Conservation (phyloP, 2,888 invertebrate species). For the Lutraria lutraria region DNA sequence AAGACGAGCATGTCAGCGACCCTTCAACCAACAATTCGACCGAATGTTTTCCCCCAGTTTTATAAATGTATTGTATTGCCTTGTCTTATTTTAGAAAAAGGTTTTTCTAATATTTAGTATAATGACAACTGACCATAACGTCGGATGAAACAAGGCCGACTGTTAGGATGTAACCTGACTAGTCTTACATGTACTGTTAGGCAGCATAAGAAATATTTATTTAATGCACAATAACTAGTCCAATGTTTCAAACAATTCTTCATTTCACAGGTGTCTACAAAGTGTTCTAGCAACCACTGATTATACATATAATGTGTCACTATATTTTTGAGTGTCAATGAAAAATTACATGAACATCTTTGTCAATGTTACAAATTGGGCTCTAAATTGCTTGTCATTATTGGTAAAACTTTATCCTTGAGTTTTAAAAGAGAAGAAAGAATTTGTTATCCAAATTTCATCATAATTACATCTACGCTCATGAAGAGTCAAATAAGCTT, state of each 20-base stretch:
- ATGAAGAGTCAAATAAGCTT: conserved; percentile 32
- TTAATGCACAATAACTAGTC: not conserved
- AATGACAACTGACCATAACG: not conserved
- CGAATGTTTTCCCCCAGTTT: not conserved
- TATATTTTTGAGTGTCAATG: not conserved
- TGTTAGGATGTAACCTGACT: not conserved
- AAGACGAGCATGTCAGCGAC: not conserved
- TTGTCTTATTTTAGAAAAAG: not conserved
- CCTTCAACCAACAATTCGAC: not conserved
- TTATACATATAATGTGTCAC: conserved; percentile 29
- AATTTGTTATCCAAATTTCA: conserved; percentile 58
- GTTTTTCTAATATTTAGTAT: too few species aligned
- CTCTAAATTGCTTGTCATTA: conserved; percentile 62
- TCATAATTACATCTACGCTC: conserved; percentile 60
- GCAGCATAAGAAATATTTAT: not conserved
- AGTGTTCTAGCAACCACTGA: conserved; percentile 36
- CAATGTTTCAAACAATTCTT: not conserved
- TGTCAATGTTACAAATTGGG: conserved; percentile 60
- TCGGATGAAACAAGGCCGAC: not conserved
- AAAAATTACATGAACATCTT: conserved; percentile 60
- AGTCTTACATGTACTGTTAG: not conserved
- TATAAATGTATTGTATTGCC: conserved; percentile 5
- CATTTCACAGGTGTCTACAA: conserved; percentile 26
- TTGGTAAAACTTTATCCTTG: conserved; percentile 63
- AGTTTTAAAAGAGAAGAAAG: conserved; percentile 50